Base-by-base conservation (phyloP, 2,888 invertebrate species). In the Meiosimyza platycephala region DNA sequence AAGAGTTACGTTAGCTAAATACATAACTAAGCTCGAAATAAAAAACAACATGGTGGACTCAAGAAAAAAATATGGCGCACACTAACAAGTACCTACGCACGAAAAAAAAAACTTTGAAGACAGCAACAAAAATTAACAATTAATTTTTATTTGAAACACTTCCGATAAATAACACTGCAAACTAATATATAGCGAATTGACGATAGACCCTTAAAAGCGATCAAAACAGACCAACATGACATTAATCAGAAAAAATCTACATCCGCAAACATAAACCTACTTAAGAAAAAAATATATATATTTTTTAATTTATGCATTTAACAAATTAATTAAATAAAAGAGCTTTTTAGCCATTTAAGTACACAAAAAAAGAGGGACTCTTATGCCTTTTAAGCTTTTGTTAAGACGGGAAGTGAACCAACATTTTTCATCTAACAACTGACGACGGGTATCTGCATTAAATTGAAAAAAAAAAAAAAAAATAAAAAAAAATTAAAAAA, bases 401-500 rank as follows among this genome's bases (percentile, higher is more conserved):
- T 57, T 12, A 22, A 57, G 57, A 57, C 28, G 57, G 57, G 57
- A 57, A 28, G 57, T 57, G 28, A 57, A 57, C 57, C 57, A 57
- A 57, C 57, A 28, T 57, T 57, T 57, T 28, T 40, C 40, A 40
- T 7, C 40, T 9, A 40, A 40, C 40, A 28, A 28, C 57, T 57
- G 22, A 57, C 57, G 57, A 15, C 57, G 16, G 60, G 60, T 40
- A n/a, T 60, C 60, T 15, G 57, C 57, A 18, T 57, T 57, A 22
- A 57, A 57, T 57, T 18, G 16, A 57, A n/a, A n/a, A 18, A 57
- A 18, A 57, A 57, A 55, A 18, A 55, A 22, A 0, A 57, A 16
- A 33, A 3, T 40, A 28, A 40, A 40, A 28, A n/a, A n/a, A n/a
- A n/a, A n/a, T 0, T 11, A 16, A 40, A 3, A 60, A 28, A 40